Evolutionary conservation across 2,888 invertebrate genomes (phyloP).

Genomic region (Sussaba pulchella): DNA sequence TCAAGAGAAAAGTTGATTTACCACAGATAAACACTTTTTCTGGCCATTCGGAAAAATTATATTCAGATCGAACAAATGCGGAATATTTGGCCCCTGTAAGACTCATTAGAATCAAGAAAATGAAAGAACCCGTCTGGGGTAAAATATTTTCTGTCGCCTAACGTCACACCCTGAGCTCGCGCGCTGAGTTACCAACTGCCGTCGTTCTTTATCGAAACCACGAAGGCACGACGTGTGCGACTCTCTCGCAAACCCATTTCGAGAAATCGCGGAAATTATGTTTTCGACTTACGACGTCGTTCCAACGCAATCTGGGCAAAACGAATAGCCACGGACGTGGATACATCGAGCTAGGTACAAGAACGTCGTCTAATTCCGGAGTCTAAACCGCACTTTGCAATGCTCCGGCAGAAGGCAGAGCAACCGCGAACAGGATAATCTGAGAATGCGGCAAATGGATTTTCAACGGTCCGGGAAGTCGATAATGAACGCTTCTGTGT

Average conservation of each 20-base stretch:
- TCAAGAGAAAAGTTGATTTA: too few relatives aligned
- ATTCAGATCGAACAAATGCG: too few relatives aligned
- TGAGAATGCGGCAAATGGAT: conserved; percentile 57
- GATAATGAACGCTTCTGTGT: conserved; percentile 43
- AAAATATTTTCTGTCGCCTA: conserved; percentile 30
- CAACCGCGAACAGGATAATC: conserved; percentile 35
- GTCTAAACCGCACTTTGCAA: conserved; percentile 75
- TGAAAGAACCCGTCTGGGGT: too few relatives aligned
- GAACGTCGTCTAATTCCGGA: conserved; percentile 75
- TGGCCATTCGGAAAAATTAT: too few relatives aligned
- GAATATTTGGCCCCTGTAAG: too few relatives aligned
- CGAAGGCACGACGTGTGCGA: conserved; percentile 64
- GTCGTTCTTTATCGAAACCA: conserved; percentile 62
- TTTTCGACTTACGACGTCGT: conserved; percentile 79
- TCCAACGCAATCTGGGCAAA: conserved; percentile 76
- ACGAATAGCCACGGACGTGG: conserved; percentile 52
- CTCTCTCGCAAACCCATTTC: conserved; percentile 46
- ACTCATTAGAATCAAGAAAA: too few relatives aligned
- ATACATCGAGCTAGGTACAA: conserved; percentile 25
- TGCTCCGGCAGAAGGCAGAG: conserved; percentile 46
- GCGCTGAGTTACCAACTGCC: conserved; percentile 46
- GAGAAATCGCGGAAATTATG: conserved; percentile 71
- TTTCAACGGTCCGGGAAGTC: conserved; percentile 56
- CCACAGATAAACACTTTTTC: too few relatives aligned
- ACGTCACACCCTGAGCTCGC: conserved; percentile 2